Conservation (phyloP, 2,888 invertebrate species). For the Tyria jacobaeae region DNA sequence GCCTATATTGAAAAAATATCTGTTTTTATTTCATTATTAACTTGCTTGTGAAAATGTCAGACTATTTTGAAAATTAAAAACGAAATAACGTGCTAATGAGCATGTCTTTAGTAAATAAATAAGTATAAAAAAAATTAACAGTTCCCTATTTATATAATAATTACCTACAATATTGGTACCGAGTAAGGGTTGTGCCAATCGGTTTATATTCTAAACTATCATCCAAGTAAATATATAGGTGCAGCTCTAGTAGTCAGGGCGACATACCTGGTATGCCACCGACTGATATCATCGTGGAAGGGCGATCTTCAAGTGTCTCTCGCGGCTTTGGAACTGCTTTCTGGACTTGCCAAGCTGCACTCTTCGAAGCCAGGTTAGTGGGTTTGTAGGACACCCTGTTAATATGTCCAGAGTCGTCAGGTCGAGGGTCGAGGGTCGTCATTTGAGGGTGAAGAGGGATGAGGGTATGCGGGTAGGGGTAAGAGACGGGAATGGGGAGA, state of each 20-base stretch:
- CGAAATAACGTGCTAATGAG: too few species aligned
- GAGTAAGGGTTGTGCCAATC: background rate
- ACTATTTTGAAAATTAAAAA: too few species aligned
- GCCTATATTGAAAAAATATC: too few species aligned
- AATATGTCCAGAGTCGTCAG: too few species aligned
- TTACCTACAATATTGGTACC: background rate
- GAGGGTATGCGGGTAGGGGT: too few species aligned
- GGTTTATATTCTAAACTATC: constrained; percentile 1
- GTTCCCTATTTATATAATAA: background rate
- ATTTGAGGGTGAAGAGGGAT: too few species aligned
- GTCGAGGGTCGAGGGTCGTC: too few species aligned
- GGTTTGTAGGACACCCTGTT: background rate
- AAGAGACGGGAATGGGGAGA: too few species aligned
- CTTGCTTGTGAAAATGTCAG: too few species aligned
- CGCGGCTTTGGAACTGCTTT: constrained; percentile 96
- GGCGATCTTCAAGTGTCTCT: constrained; percentile 97
- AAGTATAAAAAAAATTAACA: background rate
- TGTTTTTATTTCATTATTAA: too few species aligned
- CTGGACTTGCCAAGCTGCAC: constrained; percentile 95
- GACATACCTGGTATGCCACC: constrained; percentile 97
- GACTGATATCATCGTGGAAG: constrained; percentile 98
- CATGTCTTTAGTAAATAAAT: too few species aligned
- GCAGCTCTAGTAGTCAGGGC: constrained; percentile 95
- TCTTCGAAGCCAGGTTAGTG: constrained; percentile 94
- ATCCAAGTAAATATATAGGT: constrained; percentile 56